Percentiles rank a stretch among this genome's conserved stretches.
Conservation (phyloP, 2,797 vertebrate species). For the Micromesistius poutassou region DNA sequence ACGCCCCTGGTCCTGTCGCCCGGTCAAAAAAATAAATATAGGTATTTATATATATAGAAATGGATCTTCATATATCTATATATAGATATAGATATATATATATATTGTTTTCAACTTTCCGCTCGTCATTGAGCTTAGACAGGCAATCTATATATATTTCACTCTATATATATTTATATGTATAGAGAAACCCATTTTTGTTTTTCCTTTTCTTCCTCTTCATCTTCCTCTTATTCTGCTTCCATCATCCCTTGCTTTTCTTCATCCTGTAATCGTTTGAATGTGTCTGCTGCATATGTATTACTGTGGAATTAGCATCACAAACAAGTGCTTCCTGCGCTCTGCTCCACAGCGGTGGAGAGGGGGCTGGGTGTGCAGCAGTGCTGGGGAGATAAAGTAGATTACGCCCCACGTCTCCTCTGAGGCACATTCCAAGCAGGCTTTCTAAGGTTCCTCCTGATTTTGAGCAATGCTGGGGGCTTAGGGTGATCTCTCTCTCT, state of each 20-base stretch:
- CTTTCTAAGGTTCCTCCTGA: conserved; percentile 55
- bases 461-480: conserved; percentile 52
- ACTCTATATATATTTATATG: not conserved
- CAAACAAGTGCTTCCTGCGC: conserved; percentile 56
- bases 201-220: conserved; percentile 40
- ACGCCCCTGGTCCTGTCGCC: not conserved
- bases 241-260: conserved; percentile 10
- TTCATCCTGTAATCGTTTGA: conserved; percentile 36
- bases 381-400: conserved; percentile 50
- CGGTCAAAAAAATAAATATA: no score
- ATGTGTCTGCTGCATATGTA: conserved; percentile 60
- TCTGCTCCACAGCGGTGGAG: conserved; percentile 44
- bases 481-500: conserved; percentile 42
- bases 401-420: conserved; percentile 53
- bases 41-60: no score
- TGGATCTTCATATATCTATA: not conserved
- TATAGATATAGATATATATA: not conserved
- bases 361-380: not conserved
- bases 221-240: conserved; percentile 31
- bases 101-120: not conserved
- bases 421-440: conserved; percentile 54
- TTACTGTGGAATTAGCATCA: conserved; percentile 68
- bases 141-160: no score
- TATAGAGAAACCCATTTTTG: not conserved
- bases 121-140: no score